phyloP scores from a whole-genome alignment of 1,140 invertebrate genomes.

The Physella acuta region DNA sequence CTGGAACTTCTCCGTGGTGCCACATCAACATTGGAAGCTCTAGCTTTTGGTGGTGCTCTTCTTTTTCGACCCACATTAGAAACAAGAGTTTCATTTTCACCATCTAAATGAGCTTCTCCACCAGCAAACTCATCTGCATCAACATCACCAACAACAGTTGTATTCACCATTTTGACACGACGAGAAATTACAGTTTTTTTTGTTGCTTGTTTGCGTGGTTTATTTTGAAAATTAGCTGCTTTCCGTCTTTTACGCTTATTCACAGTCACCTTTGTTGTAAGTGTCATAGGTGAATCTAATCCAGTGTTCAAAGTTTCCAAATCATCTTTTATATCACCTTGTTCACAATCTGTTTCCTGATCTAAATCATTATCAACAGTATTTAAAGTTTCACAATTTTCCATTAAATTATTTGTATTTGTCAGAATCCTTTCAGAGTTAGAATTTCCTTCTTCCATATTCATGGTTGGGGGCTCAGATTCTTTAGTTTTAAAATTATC shows the following conservation, averaged over 20 bases:
- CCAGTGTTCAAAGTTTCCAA: background rate
- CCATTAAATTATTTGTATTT: too few species aligned
- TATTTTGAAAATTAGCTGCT: conserved; percentile 1
- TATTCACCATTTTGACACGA: background rate
- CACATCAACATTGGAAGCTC: background rate
- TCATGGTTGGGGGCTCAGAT: too few species aligned
- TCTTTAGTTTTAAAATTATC: background rate
- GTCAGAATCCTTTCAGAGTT: too few species aligned
- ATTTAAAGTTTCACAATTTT: too few species aligned
- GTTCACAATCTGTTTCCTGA: background rate
- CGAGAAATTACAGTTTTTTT: background rate
- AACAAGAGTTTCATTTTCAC: background rate
- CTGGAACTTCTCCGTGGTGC: conserved; percentile 17
- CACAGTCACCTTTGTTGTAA: background rate
- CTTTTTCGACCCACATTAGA: background rate
- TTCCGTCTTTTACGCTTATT: conserved; percentile 8
- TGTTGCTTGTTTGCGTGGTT: conserved; percentile 9
- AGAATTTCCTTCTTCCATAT: too few species aligned
- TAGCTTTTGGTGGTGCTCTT: background rate
- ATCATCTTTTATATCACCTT: background rate
- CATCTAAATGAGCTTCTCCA: background rate
- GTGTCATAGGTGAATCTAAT: background rate
- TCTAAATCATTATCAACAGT: background rate
- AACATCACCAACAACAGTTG: background rate
- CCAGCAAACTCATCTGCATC: background rate